Base-by-base conservation (phyloP, 2,888 invertebrate species). In the Trichopoda pennipes region DNA sequence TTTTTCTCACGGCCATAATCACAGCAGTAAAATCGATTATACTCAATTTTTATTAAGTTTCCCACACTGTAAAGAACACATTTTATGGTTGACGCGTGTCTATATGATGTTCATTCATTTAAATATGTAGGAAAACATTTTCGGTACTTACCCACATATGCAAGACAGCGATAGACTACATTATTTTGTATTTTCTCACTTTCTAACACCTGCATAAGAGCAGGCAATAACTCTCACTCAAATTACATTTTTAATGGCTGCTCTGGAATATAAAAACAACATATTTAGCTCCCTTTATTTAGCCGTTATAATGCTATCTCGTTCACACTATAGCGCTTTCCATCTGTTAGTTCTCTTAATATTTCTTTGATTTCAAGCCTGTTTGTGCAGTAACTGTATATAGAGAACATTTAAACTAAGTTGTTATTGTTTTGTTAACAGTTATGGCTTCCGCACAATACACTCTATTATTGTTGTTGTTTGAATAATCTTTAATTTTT, bases 361-460 rank as follows among this genome's bases (percentile, higher is more conserved):
- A 28, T 28, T 28, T 28, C 1, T 6, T 6, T 6, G n/a, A n/a
- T 49, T 49, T 49, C 14, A 21, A 4, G n/a, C 1, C 0, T 6
- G 1, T 49, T 42, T 12, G 42, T 55, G 70, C 10, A 16, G 19
- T 9, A 28, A 8, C 3, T 16, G 1, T 2, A n/a, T 60, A 61
- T 44, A 61, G 66, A 79, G 64, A 32, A 68, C 66, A 87, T 85
- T 86, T 86, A 80, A 84, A 78, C 86, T 90, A 89, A 90, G 87
- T 90, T 91, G 90, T 90, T 87, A 88, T 86, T 87, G 87, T 89
- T 88, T 85, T 84, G 74, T 87, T 88, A 86, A 88, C 90, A 88
- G 89, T 91, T 89, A 91, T 91, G 91, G 91, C 91, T 91, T 91
- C 91, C 90, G 91, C 88, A 87, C 87, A 86, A 60, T 61, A 84